Evolutionary conservation across 1,140 invertebrate species (phyloP).

Genomic region (Drosophila obscura): DNA sequence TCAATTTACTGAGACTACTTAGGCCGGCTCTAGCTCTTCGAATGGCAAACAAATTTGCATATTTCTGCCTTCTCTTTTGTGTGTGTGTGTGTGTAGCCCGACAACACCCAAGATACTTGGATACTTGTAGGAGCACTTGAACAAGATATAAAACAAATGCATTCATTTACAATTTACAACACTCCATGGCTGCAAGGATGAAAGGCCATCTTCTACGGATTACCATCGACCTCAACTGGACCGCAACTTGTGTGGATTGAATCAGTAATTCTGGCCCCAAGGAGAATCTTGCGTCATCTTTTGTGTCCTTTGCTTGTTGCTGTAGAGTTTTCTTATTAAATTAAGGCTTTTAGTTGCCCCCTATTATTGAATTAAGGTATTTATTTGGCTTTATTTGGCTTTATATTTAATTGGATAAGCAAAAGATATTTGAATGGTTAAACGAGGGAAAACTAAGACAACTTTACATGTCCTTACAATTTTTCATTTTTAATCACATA

Average conservation of each 20-base stretch:
- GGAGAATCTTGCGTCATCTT: too few species aligned
- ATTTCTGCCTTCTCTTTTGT: conserved; percentile 7
- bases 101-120: conserved; percentile 17
- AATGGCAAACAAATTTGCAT: conserved; percentile 63
- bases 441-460: too few species aligned
- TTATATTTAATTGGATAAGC: too few species aligned
- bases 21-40: conserved; percentile 23
- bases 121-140: conserved; percentile 15
- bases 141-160: conserved; percentile 49
- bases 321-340: too few species aligned
- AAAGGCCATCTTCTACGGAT: conserved; percentile 20
- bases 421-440: too few species aligned
- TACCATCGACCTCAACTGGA: conserved; percentile 40
- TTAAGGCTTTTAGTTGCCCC: too few species aligned
- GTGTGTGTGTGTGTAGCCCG: not conserved
- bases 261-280: conserved; percentile 1
- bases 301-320: too few species aligned
- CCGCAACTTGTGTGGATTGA: conserved; percentile 35
- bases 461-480: too few species aligned
- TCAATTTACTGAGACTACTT: conserved; percentile 77
- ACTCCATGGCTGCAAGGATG: conserved; percentile 6
- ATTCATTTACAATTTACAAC: conserved; percentile 28
- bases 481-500: too few species aligned
- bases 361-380: too few species aligned
- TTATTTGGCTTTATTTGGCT: too few species aligned